Conservation (phyloP, 2,113 vertebrate genomes). For the Cyphomyrus plagiostoma region DNA sequence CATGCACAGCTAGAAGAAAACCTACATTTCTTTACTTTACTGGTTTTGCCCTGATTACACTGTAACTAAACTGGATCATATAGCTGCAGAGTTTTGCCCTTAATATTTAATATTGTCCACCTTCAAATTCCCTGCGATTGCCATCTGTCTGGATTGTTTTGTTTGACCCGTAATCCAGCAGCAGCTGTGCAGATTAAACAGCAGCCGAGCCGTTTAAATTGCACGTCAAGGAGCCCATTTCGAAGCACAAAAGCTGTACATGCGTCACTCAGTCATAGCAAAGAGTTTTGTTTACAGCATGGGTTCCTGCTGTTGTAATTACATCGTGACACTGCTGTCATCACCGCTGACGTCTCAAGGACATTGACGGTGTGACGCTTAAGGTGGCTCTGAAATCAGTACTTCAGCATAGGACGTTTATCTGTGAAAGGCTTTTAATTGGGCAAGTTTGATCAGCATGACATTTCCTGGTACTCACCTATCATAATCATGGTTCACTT, state of each 20-base stretch:
- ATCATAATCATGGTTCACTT: slow-evolving; percentile 9
- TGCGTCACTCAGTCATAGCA: slow-evolving; percentile 41
- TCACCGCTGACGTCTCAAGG: slow-evolving; percentile 14
- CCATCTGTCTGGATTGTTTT: slow-evolving; percentile 58
- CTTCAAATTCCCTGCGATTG: slow-evolving; percentile 52
- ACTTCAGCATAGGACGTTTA: neutral
- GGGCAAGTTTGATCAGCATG: neutral
- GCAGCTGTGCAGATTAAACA: slow-evolving; percentile 51
- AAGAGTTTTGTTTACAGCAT: slow-evolving; percentile 45
- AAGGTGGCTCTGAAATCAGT: slow-evolving; percentile 4
- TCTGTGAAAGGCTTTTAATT: neutral
- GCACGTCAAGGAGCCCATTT: slow-evolving; percentile 51
- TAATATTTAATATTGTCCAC: slow-evolving; percentile 38
- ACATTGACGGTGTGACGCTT: slow-evolving; percentile 20
- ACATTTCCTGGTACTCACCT: neutral
- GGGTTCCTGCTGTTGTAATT: slow-evolving; percentile 34
- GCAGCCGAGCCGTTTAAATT: slow-evolving; percentile 47
- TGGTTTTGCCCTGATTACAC: slow-evolving; percentile 28
- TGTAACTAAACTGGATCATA: neutral
- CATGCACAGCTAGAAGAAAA: slow-evolving; percentile 6
- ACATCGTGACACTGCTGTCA: slow-evolving; percentile 31
- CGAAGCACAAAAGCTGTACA: slow-evolving; percentile 31
- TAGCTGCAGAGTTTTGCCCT: slow-evolving; percentile 30
- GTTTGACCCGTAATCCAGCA: slow-evolving; percentile 45
- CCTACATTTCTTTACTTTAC: slow-evolving; percentile 18